Evolutionary conservation across 2,113 vertebrate genomes (phyloP).

Genomic region (Eubucco bourcierii): DNA sequence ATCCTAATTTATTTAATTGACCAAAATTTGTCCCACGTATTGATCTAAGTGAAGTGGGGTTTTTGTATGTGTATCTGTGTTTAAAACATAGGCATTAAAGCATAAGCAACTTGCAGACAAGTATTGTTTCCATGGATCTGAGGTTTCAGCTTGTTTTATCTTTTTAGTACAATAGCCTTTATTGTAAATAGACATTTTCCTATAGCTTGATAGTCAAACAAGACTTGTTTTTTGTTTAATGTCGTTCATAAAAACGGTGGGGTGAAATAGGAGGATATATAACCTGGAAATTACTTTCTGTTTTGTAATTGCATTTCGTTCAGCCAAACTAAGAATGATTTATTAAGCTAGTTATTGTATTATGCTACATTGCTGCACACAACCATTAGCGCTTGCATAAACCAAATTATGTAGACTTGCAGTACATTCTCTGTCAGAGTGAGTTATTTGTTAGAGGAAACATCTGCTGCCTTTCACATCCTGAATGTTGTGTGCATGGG

Average conservation of each 20-base stretch:
- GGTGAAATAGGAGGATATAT: neutral
- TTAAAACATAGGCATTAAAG: neutral
- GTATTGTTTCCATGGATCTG: slow-evolving; percentile 31
- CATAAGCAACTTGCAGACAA: neutral
- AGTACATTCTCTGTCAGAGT: slow-evolving; percentile 26
- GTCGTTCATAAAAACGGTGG: neutral
- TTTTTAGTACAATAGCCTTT: neutral
- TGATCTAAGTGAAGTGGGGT: neutral
- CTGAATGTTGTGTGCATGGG: neutral
- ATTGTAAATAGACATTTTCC: neutral
- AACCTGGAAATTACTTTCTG: slow-evolving; percentile 23
- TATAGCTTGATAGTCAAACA: neutral
- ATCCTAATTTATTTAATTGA: neutral
- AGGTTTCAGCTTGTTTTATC: slow-evolving; percentile 1
- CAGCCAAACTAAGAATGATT: slow-evolving; percentile 17
- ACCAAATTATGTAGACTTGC: slow-evolving; percentile 11
- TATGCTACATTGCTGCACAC: neutral
- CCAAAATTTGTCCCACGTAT: neutral
- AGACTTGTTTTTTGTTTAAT: neutral
- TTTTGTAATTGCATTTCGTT: slow-evolving; percentile 38
- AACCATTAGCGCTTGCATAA: slow-evolving; percentile 10
- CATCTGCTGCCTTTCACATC: slow-evolving; percentile 10
- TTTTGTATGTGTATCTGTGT: neutral
- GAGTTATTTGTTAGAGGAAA: slow-evolving; percentile 9
- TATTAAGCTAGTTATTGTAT: slow-evolving; percentile 28